phyloP scores from a whole-genome alignment of 2,888 invertebrate species.

The Patella pellucida region DNA sequence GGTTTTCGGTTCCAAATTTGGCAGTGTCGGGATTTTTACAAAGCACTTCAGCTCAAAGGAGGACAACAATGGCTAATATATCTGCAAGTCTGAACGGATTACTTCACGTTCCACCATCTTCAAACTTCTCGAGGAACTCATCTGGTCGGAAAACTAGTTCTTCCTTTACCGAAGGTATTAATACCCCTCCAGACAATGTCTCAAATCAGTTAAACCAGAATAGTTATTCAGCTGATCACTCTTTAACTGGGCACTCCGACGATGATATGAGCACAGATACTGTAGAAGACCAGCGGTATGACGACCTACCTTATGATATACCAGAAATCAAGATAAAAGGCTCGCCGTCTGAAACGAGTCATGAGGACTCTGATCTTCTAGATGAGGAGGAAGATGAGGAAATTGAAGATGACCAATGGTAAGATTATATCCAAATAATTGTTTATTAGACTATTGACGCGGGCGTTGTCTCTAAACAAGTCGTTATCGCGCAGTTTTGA shows the following conservation, averaged over 20 bases:
- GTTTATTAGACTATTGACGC: not conserved
- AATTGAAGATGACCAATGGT: slow-evolving; percentile 31
- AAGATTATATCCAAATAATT: not conserved
- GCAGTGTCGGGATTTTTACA: slow-evolving; percentile 11
- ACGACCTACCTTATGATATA: not conserved
- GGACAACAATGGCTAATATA: slow-evolving; percentile 27
- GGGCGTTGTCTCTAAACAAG: no score
- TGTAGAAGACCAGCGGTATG: not conserved
- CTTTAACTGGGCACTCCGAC: slow-evolving; percentile 75
- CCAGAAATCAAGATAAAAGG: not conserved
- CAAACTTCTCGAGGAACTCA: not conserved
- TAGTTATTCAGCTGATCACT: slow-evolving; percentile 30
- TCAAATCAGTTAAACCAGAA: not conserved
- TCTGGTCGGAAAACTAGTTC: not conserved
- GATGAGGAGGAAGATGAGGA: slow-evolving; percentile 19
- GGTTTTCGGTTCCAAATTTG: slow-evolving; percentile 32
- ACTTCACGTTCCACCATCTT: not conserved
- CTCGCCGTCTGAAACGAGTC: not conserved
- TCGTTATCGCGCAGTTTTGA: no score
- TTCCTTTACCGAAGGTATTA: not conserved
- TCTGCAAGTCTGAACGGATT: not conserved
- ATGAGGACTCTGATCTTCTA: not conserved
- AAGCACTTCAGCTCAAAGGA: slow-evolving; percentile 6
- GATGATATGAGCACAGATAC: not conserved
- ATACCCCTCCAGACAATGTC: not conserved